A percentile compares a stretch with the other conserved stretches of the same genome.
Conservation (phyloP, 1,140 invertebrate genomes). For the Pectinophora gossypiella region DNA sequence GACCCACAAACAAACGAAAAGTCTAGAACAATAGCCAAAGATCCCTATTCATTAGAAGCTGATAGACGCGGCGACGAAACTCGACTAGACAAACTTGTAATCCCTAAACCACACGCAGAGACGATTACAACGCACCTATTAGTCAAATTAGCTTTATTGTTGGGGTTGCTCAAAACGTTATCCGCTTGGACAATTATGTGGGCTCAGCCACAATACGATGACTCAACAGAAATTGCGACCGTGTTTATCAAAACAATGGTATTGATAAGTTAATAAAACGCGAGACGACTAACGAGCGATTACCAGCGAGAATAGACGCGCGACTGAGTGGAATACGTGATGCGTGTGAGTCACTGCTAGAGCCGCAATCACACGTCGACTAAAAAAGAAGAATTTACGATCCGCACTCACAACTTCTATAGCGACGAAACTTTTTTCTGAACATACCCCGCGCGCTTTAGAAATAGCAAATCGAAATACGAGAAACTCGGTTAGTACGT, state of each 20-base stretch:
- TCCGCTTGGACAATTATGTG: conserved; percentile 61
- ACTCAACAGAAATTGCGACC: conserved; percentile 65
- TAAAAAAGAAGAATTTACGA: conserved; percentile 54
- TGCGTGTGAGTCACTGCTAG: conserved; percentile 42
- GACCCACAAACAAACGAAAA: conserved; percentile 29
- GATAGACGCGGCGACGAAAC: conserved; percentile 38
- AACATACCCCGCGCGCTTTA: conserved; percentile 16
- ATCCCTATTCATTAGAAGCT: conserved; percentile 48
- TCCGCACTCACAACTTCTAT: conserved; percentile 35
- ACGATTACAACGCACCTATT: conserved; percentile 72
- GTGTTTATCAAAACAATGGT: conserved; percentile 74
- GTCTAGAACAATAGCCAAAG: conserved; percentile 61
- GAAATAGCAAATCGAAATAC: conserved; percentile 33
- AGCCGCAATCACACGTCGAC: conserved; percentile 23
- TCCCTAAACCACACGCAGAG: conserved; percentile 70
- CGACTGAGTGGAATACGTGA: conserved; percentile 48
- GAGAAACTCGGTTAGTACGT: conserved; percentile 27
- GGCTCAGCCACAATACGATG: conserved; percentile 59
- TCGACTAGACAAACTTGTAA: conserved; percentile 51
- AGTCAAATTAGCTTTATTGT: conserved; percentile 74
- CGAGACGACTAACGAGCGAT: conserved; percentile 54
- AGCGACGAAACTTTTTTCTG: conserved; percentile 34
- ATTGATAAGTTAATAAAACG: conserved; percentile 73
- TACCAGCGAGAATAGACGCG: conserved; percentile 28
- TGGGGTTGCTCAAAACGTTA: conserved; percentile 61